Evolutionary conservation across 2,797 vertebrate species (phyloP), one percentile per base, ranked within the genome.

Genomic region (Crotalus adamanteus): DNA sequence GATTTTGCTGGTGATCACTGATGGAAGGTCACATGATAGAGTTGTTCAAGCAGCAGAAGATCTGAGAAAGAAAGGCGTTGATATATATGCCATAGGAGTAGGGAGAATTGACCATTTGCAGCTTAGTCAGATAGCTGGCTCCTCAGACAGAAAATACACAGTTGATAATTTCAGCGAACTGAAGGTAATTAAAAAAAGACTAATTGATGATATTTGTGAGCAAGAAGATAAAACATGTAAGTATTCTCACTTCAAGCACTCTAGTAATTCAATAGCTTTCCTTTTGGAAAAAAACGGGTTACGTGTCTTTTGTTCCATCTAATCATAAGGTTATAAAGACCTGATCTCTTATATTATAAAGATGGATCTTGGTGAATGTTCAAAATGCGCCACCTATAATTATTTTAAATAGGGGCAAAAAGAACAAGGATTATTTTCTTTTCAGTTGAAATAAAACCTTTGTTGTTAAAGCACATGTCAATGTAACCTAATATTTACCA

Each of bases 1-100:
- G 92, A 95, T 96, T 92, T 91, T 98, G 92, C 86, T 97, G 85
- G 92, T 97, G 88, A 95, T 98, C 89, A 96, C 97, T 0, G 96
- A 97, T 11, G 97, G 97, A 42, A 28, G 61, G 60, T 97, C 96
- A 42, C 94, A 95, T 14, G 96, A 97, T 0, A 94, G 93, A 8
- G 96, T 97, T 78, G 94, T 94, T 3, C 85, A 88, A 92, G 95
- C 96, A 0, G 96, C 97, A 0, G 95, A 96, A 73, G 91, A 95
- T 55, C 93, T 98, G 87, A 95, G 97, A 61, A 95, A 51, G 63
- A 93, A 86, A 73, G 95, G 97, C 0, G 86, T 97, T 2, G 88
- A 96, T 89, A 95, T 97, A 86, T 97, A 96, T 90, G 95, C 96
- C 0, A 91, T 97, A 89, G 97, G 97, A 42, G 89, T 97, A 0